Base-by-base conservation (phyloP, 2,888 invertebrate species). In the Campoplex nolae region DNA sequence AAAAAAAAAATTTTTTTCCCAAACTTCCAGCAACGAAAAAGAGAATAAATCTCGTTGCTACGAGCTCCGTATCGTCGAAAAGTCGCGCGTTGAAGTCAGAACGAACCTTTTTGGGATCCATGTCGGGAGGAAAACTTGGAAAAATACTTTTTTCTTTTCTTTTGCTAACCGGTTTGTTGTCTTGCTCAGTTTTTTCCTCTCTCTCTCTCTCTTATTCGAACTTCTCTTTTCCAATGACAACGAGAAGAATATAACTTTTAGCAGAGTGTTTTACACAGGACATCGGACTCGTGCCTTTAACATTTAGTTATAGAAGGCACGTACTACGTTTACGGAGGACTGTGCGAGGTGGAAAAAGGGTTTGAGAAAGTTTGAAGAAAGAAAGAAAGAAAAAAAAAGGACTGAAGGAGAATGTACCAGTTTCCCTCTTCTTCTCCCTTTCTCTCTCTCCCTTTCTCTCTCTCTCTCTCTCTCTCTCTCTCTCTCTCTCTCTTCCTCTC, bases 171-270 rank as follows among this genome's bases (percentile, higher is more conserved):
- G 7, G 42, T 42, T 18, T n/a, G 32, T 76, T 45, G 38, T 76
- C n/a, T 58, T 38, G 38, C 45, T 51, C 42, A 23, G 23, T 23
- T 42, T 8, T 42, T 42, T 42, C 42, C 42, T 9, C 42, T 9
- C 42, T 42, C 9, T 9, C 7, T 42, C 9, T 42, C 9, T 42
- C 42, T 42, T 42, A 76, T 71, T 81, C 54, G 16, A 74, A 77
- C 83, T 78, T 76, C 58, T 83, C 76, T 71, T 45, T 56, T 28
- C 54, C 85, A 67, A 67, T 68, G 76, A 77, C 76, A 82, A 51
- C 70, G 67, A 23, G 68, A 23, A n/a, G 84, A 71, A 65, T 70
- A 68, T 62, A 91, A 91, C 88, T 91, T 91, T 88, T 83, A 54
- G 48, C 87, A 58, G 82, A 91, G 80, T 82, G 84, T 82, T 82